Base-by-base conservation (phyloP, 2,113 vertebrate genomes). In the Lepus europaeus region DNA sequence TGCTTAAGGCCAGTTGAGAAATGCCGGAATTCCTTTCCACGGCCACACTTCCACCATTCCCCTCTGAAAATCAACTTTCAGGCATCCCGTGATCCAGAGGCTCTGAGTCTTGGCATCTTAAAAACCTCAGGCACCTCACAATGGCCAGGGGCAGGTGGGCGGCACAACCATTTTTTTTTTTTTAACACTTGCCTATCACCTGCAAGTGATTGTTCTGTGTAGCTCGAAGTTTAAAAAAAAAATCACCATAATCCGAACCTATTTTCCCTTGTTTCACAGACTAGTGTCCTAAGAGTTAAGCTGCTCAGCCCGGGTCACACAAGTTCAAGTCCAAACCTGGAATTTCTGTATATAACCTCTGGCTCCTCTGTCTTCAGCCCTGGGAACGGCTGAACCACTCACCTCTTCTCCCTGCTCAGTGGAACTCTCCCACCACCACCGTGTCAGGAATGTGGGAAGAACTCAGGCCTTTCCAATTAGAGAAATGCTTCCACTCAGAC, bases 401-500 rank as follows among this genome's bases (percentile, higher is more conserved):
- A 2, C 31, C n/a, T 73, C 33, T 36, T 31, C 31, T 45, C 25
- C 49, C 11, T 19, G 16, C 45, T 69, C 53, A 59, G 1, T 2
- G 49, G 78, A 68, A 59, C 25, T 16, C 36, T 49, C 49, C 64
- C n/a, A 0, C 6, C 72, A 29, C 63, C 53, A 39, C 69, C 6
- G 45, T 45, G 45, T 45, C 45, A 45, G 45, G 80, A 79, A 78
- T 79, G 36, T 29, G 19, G 36, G 77, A 77, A 82, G 20, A 86
- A 68, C 49, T 8, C 45, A 66, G 63, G 59, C 56, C 70, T 85
- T 68, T 89, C 91, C 29, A 31, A 1, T 53, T 92, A 87, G 90
- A 76, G 90, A 89, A 90, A 95, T 56, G 56, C 27, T 22, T 51
- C 49, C 53, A 11, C 36, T 92, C 82, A 87, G 51, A 72, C 6